These are phyloP conservation scores for Thalassaphorura encarpata DNA, from an alignment of 1,140 invertebrate genomes.

Conservation along the genomic window DNA sequence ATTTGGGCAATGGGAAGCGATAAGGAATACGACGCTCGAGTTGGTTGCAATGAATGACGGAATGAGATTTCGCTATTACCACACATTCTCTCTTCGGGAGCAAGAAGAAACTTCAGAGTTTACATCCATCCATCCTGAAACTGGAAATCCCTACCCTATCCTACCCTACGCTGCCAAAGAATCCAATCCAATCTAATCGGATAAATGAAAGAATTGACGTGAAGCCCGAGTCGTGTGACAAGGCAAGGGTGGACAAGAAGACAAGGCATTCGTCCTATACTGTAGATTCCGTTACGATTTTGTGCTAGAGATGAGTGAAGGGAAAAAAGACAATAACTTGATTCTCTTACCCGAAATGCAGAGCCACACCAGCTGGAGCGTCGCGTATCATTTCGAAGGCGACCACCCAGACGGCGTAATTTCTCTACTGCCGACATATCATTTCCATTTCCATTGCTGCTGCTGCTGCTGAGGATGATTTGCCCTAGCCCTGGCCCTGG, in stretches of 20 bases:
- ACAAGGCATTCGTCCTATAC: too few species aligned
- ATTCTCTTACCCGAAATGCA: conserved; percentile 24
- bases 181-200: conserved; percentile 13
- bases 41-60: too few species aligned
- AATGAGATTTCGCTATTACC: too few species aligned
- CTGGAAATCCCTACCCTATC: conserved; percentile 3
- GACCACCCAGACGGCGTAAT: conserved; percentile 3
- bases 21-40: too few species aligned
- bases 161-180: neutral
- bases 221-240: too few species aligned
- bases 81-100: too few species aligned
- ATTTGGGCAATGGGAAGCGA: too few species aligned
- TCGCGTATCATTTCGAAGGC: conserved; percentile 18
- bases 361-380: conserved; percentile 31
- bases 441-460: neutral
- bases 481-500: neutral
- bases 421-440: neutral
- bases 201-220: conserved; percentile 21
- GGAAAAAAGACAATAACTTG: neutral
- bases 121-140: too few species aligned
- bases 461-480: neutral
- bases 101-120: too few species aligned
- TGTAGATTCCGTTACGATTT: too few species aligned
- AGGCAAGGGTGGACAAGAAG: too few species aligned
- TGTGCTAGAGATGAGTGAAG: too few species aligned